These are phyloP conservation scores for Pseudopleuronectes americanus DNA, from an alignment of 2,797 vertebrate genomes.

Conservation along the genomic window DNA sequence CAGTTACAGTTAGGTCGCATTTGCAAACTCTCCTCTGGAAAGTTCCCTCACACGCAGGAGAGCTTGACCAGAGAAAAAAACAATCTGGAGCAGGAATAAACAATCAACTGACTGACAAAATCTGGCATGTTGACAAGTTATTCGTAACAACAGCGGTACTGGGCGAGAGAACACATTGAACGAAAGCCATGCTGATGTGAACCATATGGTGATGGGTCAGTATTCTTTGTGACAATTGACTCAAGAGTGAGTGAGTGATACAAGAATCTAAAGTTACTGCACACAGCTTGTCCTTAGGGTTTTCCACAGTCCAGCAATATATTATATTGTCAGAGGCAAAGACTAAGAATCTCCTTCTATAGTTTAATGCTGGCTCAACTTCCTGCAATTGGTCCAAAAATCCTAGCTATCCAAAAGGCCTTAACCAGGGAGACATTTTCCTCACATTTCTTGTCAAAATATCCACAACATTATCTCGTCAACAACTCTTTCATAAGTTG, in stretches of 20 bases:
- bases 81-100: constrained; percentile 27
- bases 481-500: constrained; percentile 2
- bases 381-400: too few relatives aligned
- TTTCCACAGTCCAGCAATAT: constrained; percentile 1
- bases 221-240: constrained; percentile 17
- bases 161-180: constrained; percentile 47
- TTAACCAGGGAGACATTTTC: too few relatives aligned
- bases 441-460: too few relatives aligned
- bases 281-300: constrained; percentile 13
- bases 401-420: too few relatives aligned
- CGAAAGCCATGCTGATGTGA: constrained; percentile 53
- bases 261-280: background rate
- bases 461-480: background rate
- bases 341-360: too few relatives aligned
- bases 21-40: constrained; percentile 17
- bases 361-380: too few relatives aligned
- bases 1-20: constrained; percentile 14
- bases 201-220: constrained; percentile 54
- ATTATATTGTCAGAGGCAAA: too few relatives aligned
- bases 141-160: constrained; percentile 40
- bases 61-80: constrained; percentile 19
- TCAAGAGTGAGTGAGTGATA: constrained; percentile 12
- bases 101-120: constrained; percentile 15
- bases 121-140: constrained; percentile 47
- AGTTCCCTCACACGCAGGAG: constrained; percentile 21